Evolutionary conservation across 2,888 invertebrate species (phyloP), one percentile per base, ranked within the genome.

Genomic region (Eupeodes latifasciatus): DNA sequence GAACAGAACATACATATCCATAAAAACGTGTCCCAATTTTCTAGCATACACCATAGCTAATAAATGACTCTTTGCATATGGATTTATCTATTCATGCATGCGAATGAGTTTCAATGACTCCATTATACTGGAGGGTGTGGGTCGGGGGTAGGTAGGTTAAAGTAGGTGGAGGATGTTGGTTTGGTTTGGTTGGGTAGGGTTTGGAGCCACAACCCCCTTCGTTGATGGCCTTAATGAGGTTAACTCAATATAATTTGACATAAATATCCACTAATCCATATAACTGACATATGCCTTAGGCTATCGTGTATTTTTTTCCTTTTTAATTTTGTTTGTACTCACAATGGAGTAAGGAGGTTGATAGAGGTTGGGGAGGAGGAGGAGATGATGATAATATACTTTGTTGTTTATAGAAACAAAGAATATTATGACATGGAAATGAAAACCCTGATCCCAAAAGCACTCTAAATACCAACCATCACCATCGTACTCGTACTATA

Each of bases 241-340:
- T 88, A 88, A 88, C 88, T 88, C 84, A 85, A 81, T 88, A 84
- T 81, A 84, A 84, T 85, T 88, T 88, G 88, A 88, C 88, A 84
- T 84, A 84, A 88, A 88, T 88, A 88, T 88, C 84, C 81, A 81
- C 88, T 84, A 88, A 88, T 88, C 84, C 84, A 84, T 84, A 88
- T 78, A 77, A 55, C 77, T 81, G 84, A 66, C 76, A 74, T 78
- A 78, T 81, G 88, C 88, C 81, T 55, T 34, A 59, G 84, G 81
- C 78, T 62, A 69, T 80, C 72, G 71, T 72, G 51, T 75, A 57
- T 74, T 47, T 78, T 78, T 67, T 87, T 71, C 75, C 71, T 72
- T 44, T 86, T 75, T 40, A 40, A 40, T 40, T 40, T 40, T 40
- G 40, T 40, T 40, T 79, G 53, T 59, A 61, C 47, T 66, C 71